Evolutionary conservation across 2,113 vertebrate species (phyloP).

Genomic region (Urocitellus parryii): DNA sequence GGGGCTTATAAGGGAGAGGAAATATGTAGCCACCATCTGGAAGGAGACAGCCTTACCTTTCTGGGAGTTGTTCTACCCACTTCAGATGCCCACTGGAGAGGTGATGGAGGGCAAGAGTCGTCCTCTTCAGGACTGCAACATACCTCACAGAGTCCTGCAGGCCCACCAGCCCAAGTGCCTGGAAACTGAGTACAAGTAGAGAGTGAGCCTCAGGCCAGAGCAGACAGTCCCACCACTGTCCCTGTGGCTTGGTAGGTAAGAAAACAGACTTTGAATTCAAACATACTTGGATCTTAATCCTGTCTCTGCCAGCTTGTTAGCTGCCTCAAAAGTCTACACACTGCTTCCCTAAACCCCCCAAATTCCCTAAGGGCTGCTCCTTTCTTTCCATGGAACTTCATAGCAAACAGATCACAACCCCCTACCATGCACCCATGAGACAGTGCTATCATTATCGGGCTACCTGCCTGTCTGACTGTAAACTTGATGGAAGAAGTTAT

Average conservation of each 20-base stretch:
- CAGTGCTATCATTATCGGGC: background rate
- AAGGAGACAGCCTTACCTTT: slow-evolving; percentile 88
- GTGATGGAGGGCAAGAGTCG: slow-evolving; percentile 92
- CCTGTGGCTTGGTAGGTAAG: background rate
- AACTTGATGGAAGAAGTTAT: background rate
- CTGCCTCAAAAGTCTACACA: background rate
- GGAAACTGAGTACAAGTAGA: slow-evolving; percentile 89
- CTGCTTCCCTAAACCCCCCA: background rate
- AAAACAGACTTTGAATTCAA: background rate
- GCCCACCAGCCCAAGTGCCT: slow-evolving; percentile 91
- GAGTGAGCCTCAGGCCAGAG: background rate
- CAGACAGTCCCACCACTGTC: background rate
- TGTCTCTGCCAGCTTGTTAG: background rate
- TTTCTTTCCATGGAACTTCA: background rate
- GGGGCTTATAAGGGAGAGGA: background rate
- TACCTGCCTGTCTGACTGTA: background rate
- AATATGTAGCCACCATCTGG: accelerated
- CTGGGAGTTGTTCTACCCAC: slow-evolving; percentile 95
- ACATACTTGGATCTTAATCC: too few relatives aligned
- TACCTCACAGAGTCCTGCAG: slow-evolving; percentile 91
- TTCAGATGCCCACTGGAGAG: slow-evolving; percentile 96
- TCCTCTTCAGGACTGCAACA: slow-evolving; percentile 93
- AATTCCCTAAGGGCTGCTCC: background rate
- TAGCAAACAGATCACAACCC: background rate
- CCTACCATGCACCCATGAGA: background rate